Evolutionary conservation across 1,140 invertebrate genomes (phyloP), one percentile per base, ranked within the genome.

Genomic region (Achroia grisella): DNA sequence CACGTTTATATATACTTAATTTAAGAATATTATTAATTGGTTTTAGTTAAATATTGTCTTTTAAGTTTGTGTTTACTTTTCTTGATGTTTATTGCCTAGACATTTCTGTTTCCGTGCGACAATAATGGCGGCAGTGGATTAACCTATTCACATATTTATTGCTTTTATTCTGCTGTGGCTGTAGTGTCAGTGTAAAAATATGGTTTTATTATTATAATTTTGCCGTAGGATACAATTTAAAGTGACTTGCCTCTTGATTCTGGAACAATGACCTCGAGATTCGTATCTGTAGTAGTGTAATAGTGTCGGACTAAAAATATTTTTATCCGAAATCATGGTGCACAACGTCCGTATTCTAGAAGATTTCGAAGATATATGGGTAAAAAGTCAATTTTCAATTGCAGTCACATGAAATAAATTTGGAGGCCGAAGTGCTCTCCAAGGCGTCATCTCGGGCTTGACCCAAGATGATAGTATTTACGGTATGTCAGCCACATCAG

Each of bases 71-170:
- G 78, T 85, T 82, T 84, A 81, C 77, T 77, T 76, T 77, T 63
- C 81, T 75, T 80, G 72, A 82, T 84, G 80, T 84, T 82, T 80
- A 67, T 57, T 54, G 50, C 27, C 31, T 57, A 82, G 78, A 80
- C 77, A 75, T 80, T 79, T 73, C 74, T 71, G 61, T 77, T 80
- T 84, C 73, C 73, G 73, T 79, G 75, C 69, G 56, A 78, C 76
- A 82, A 81, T 85, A 85, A 85, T 85, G 80, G 80, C 78, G 80
- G 80, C 80, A 85, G 76, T 80, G 57, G 54, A 73, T 75, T 85
- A 85, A 85, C 80, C 80, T 85, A 82, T 81, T 63, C 62, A 60
- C 51, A 63, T 70, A 73, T 73, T 71, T 78, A 64, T 39, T 59
- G 46, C 49, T 66, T 67, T 15, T 73, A 64, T 53, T 54, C 34